A percentile compares a stretch with the other conserved stretches of the same genome.
Conservation (phyloP, 2,888 invertebrate species). For the Galerucella nymphaeae region DNA sequence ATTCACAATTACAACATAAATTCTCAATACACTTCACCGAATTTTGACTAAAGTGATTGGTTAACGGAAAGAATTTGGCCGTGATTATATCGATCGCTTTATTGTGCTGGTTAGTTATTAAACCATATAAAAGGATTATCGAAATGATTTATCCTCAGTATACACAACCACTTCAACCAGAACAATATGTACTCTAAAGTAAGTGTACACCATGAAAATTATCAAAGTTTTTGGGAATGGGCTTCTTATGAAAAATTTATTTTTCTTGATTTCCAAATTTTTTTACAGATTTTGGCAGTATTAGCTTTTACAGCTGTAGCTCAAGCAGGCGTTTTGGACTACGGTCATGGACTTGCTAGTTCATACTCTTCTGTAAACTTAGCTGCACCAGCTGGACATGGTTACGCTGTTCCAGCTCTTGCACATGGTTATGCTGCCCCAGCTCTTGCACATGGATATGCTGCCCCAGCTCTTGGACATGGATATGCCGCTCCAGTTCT, state of each 20-base stretch:
- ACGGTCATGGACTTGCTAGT: constrained; percentile 27
- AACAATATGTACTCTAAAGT: not conserved
- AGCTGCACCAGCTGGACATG: constrained; percentile 27
- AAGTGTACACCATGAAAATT: not conserved
- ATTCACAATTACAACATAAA: not conserved
- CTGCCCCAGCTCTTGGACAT: constrained; percentile 15
- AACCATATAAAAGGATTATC: constrained; percentile 7
- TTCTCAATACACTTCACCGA: not conserved
- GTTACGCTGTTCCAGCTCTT: constrained; percentile 13
- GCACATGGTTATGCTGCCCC: not conserved
- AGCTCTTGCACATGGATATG: constrained; percentile 17
- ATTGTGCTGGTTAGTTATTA: not conserved
- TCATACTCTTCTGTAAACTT: constrained; percentile 22
- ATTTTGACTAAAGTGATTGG: not conserved
- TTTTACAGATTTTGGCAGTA: constrained; percentile 43
- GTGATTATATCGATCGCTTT: not conserved
- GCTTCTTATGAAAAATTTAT: too few species aligned
- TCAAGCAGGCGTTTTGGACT: constrained; percentile 41
- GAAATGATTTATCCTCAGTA: not conserved
- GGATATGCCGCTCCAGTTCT: not conserved
- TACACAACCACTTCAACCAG: not conserved
- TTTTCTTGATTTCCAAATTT: not conserved
- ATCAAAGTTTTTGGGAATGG: too few species aligned
- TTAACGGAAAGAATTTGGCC: constrained; percentile 7
- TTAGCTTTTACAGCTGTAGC: constrained; percentile 42